Conservation (phyloP, 2,797 vertebrate species). For the Cuniculus paca region DNA sequence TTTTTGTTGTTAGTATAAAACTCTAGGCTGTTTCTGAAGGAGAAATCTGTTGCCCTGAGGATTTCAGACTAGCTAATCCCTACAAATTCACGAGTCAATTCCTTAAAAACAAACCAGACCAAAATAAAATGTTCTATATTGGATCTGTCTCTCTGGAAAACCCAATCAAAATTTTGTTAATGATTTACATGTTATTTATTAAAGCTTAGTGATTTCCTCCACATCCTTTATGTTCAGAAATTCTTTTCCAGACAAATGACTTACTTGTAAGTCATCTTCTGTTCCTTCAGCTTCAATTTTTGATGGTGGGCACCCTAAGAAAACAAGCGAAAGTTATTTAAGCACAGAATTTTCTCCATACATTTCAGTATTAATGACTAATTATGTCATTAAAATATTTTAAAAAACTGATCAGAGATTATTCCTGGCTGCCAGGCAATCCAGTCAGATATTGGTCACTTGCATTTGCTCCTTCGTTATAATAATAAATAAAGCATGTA, state of each 20-base stretch:
- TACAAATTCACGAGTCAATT: background rate
- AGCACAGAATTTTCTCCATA: slow-evolving; percentile 33
- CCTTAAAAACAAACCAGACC: background rate
- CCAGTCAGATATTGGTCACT: background rate
- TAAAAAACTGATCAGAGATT: slow-evolving; percentile 21
- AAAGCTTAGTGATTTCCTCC: slow-evolving; percentile 1
- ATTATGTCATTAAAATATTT: background rate
- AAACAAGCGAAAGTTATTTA: slow-evolving; percentile 60
- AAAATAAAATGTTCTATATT: background rate
- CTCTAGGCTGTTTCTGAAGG: background rate
- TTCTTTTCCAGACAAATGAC: slow-evolving; percentile 82
- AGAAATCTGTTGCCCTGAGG: background rate
- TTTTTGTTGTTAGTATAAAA: background rate
- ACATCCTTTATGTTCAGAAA: slow-evolving; percentile 23
- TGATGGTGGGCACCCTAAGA: slow-evolving; percentile 91
- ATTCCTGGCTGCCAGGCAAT: slow-evolving; percentile 26
- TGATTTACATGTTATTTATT: background rate
- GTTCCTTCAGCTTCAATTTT: slow-evolving; percentile 93
- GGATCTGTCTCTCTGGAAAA: background rate
- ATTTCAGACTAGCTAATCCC: background rate
- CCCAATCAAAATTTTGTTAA: background rate
- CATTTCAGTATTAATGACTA: slow-evolving; percentile 17
- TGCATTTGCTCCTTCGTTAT: background rate
- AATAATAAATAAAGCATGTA: background rate
- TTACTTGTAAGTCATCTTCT: slow-evolving; percentile 95